Base-by-base conservation (phyloP, 2,888 invertebrate genomes). In the Bembecia ichneumoniformis region DNA sequence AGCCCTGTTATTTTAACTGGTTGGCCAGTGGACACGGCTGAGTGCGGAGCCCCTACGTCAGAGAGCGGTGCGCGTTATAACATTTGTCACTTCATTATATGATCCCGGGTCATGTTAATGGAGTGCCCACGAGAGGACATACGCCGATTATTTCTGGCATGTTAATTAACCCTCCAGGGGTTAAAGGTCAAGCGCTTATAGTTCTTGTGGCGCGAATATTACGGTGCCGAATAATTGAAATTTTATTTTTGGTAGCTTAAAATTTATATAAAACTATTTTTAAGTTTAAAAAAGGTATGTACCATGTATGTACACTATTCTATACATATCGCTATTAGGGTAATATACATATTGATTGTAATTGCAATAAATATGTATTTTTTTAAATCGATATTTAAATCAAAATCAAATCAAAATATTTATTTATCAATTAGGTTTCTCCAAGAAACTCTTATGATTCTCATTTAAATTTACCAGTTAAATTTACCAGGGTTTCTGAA, bases 81-180 rank as follows among this genome's bases (percentile, higher is more conserved):
- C 73, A 74, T 73, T 76, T 76, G 82, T 82, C 83, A 79, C 74
- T 74, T 74, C 71, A 78, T 77, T 74, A 75, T 65, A 45, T 44
- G 62, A 56, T 62, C 51, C 53, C 53, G 51, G 48, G 20, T 17
- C 9, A 11, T 51, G 55, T 58, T 66, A 67, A 69, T 74, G 69
- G 71, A 69, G 71, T 55, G 63, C 47, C 52, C 54, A 54, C 55
- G 55, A 50, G 48, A 51, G 47, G 16, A 44, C 44, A 15, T 44
- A 51, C 52, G 56, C 54, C 58, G 67, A 62, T 66, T 72, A 71
- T 71, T 71, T 70, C 61, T 56, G 60, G 47, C 57, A 56, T 56
- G 60, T 75, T 77, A 77, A 81, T 82, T 80, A 79, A 69, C 59
- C 52, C 58, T n/a, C 40, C 44, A 11, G 52, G 50, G 61, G 55